Conservation (phyloP, 2,113 vertebrate species). For the Lagopus muta region DNA sequence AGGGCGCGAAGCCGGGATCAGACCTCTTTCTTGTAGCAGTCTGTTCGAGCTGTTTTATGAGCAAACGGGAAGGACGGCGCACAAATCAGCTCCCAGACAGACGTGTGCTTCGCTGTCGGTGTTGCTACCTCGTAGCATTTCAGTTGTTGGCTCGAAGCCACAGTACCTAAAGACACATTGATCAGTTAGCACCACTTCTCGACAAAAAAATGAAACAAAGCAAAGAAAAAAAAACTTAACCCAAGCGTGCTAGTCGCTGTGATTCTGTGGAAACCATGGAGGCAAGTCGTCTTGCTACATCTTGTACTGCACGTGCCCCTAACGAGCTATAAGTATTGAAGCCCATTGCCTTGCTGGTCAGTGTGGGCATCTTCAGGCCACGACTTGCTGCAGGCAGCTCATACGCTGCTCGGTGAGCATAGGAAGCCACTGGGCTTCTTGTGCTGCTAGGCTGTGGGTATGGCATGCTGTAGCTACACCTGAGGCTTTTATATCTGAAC, state of each 20-base stretch:
- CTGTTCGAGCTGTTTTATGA: background rate
- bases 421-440: background rate
- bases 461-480: background rate
- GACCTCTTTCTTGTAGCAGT: background rate
- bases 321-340: background rate
- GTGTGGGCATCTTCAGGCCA: background rate
- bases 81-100: background rate
- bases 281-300: accelerated
- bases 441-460: background rate
- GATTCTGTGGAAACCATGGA: background rate
- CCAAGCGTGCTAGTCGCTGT: background rate
- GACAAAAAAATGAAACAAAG: background rate
- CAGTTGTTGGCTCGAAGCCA: background rate
- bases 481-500: background rate
- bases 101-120: background rate
- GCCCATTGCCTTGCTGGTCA: background rate
- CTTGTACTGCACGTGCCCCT: background rate
- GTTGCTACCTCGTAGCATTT: background rate
- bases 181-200: background rate
- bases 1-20: no score
- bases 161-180: background rate
- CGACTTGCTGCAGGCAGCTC: background rate
- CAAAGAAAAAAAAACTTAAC: background rate
- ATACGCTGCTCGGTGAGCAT: background rate
- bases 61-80: background rate